Base-by-base conservation (phyloP, 2,888 invertebrate species). In the Cordilura impudica region DNA sequence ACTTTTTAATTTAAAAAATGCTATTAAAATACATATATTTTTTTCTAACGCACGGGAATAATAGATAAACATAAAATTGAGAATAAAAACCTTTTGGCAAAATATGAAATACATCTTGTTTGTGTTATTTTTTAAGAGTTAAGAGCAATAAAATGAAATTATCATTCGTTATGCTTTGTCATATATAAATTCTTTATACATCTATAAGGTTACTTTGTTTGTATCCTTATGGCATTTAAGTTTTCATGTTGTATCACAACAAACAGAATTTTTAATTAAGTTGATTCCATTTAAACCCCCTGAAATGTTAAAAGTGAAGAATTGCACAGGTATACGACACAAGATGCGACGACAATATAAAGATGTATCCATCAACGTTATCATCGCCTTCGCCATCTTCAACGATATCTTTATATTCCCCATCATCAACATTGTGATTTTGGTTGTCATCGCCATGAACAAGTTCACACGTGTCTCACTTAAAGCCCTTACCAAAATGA, bases 231-330 rank as follows among this genome's bases (percentile, higher is more conserved):
- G 39, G n/a, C 18, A 51, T 29, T 7, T 18, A 19, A 19, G 26
- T 47, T 4, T 39, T 19, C 19, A 14, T 61, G 23, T 43, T 45
- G 51, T 43, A 8, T 19, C 29, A 1, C 45, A 56, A 19, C 45
- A 74, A 35, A 35, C 10, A 74, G 29, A 35, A 26, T 69, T 69
- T 76, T 70, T 63, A 76, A 76, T 76, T 76, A 76, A 70, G 58
- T 70, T 76, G 56, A 76, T 70, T 70, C 58, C 63, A 58, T 18
- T 70, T 76, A 31, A 58, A 70, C 63, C 51, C 31, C 58, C 47
- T 31, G 69, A 70, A 65, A 58, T 49, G 23, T 49, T 69, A 56
- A 29, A 63, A 43, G 19, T 51, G 29, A 39, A 56, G 54, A 35
- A 47, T 54, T 14, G 6, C 14, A 29, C 7, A 23, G 2, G 4